These are phyloP conservation scores for Stigmatopora nigra DNA, from an alignment of 2,113 vertebrate genomes.

Conservation along the genomic window DNA sequence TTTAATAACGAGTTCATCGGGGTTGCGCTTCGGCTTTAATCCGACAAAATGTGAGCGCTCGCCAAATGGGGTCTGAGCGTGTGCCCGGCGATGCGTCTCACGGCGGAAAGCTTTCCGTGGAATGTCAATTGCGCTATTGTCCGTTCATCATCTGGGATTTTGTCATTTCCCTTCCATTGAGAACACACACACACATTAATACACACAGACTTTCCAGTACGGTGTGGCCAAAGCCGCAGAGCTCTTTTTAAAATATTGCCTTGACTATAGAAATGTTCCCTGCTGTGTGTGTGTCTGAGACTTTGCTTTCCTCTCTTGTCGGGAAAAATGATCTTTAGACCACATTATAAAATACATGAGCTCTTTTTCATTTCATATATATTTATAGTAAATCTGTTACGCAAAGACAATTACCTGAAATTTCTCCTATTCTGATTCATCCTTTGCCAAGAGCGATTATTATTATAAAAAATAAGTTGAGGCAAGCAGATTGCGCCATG, in stretches of 20 bases:
- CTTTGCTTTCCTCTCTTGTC: constrained; percentile 3
- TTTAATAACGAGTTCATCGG: not conserved
- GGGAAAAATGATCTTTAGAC: not conserved
- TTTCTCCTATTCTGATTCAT: not conserved
- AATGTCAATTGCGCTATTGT: constrained; percentile 53
- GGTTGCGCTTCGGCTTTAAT: not conserved
- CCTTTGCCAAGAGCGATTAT: not conserved
- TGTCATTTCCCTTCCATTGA: constrained; percentile 37
- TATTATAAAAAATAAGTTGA: not conserved
- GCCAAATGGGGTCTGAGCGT: constrained; percentile 7
- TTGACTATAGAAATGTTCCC: constrained; percentile 45
- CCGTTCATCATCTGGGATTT: constrained; percentile 42
- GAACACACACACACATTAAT: constrained; percentile 9
- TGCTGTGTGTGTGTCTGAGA: constrained; percentile 1
- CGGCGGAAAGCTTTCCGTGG: constrained; percentile 39
- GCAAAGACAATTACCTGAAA: not conserved
- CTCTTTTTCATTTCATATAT: not conserved
- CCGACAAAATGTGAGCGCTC: not conserved
- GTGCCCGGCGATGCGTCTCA: not conserved
- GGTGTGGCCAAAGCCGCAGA: constrained; percentile 18
- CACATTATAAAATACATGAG: not conserved
- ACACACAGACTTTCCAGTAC: constrained; percentile 47
- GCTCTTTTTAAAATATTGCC: constrained; percentile 15
- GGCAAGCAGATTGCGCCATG: constrained; percentile 25
- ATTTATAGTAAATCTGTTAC: not conserved